Evolutionary conservation across 2,113 vertebrate species (phyloP), one percentile per base, ranked within the genome.

Genomic region (Vidua chalybeata): DNA sequence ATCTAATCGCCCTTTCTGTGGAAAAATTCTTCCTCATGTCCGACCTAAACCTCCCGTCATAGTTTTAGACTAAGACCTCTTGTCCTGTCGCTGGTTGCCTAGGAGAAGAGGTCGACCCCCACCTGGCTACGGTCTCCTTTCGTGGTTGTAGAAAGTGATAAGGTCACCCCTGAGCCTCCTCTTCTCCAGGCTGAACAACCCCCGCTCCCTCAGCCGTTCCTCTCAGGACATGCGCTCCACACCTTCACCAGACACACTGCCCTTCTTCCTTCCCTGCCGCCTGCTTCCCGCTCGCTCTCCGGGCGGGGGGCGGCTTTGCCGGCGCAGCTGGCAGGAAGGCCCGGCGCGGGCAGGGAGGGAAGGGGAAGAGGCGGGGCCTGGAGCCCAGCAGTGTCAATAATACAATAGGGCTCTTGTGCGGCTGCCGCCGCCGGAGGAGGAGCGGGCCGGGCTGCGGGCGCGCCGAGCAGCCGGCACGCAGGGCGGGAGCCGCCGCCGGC

Each of bases 341-440:
- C 83, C 73, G 89, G 46, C 81, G 78, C 94, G 62, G 86, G 71
- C 95, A 94, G 62, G 90, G 68, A 94, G 86, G 94, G 96, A 93
- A 97, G 75, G 92, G 98, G 98, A 98, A 45, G 4, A 97, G 98
- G 98, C 97, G 98, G 98, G 97, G 97, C 98, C 98, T 97, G 97
- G 97, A 98, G 98, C 98, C 98, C 97, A 78, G 97, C 97, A 93
- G 98, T 96, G 97, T 97, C 97, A 97, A 97, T 97, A 97, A 98
- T 99, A 99, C 99, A 99, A 99, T 99, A 99, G 99, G 97, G 97
- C 98, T 98, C 98, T 98, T 99, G 98, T 99, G 98, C 93, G 73
- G 90, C 93, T 52, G 90, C 90, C 17, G 90, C 93, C 58, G 94
- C 94, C 48, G 84, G 41, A 77, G 94, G 78, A 87, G 94, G 80